These are phyloP conservation scores for Heliconius ethilla DNA, from an alignment of 2,888 invertebrate genomes.

Conservation along the genomic window DNA sequence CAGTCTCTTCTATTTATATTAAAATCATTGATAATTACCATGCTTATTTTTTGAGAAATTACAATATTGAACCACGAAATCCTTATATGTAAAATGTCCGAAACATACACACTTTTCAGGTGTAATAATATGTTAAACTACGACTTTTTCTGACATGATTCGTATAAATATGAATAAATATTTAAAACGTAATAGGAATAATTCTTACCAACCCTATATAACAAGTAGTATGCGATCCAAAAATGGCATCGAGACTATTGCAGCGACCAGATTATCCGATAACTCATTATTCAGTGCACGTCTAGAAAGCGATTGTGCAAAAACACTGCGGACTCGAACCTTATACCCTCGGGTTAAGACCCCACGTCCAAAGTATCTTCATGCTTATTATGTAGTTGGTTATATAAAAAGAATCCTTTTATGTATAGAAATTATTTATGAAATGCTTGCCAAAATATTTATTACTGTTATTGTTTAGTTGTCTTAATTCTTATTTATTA, in stretches of 20 bases:
- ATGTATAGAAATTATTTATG: slow-evolving; percentile 4
- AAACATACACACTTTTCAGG: too few relatives aligned
- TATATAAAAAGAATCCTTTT: slow-evolving; percentile 16
- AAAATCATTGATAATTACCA: not conserved
- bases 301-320: slow-evolving; percentile 50
- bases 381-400: not conserved
- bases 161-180: not conserved
- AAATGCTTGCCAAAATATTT: slow-evolving; percentile 9
- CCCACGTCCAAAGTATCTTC: not conserved
- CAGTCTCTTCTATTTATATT: not conserved
- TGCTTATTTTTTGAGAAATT: too few relatives aligned
- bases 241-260: slow-evolving; percentile 50
- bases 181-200: not conserved
- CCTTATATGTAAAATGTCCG: too few relatives aligned
- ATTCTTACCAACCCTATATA: slow-evolving; percentile 15
- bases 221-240: slow-evolving; percentile 41
- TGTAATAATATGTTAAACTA: not conserved
- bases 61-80: too few relatives aligned
- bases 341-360: slow-evolving; percentile 34
- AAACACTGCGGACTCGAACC: slow-evolving; percentile 37
- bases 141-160: not conserved
- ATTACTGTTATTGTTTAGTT: not conserved
- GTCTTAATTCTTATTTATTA: not conserved
- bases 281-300: slow-evolving; percentile 60
- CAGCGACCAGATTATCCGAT: slow-evolving; percentile 51